Evolutionary conservation across 2,888 invertebrate species (phyloP).

Genomic region (Troides aeacus): DNA sequence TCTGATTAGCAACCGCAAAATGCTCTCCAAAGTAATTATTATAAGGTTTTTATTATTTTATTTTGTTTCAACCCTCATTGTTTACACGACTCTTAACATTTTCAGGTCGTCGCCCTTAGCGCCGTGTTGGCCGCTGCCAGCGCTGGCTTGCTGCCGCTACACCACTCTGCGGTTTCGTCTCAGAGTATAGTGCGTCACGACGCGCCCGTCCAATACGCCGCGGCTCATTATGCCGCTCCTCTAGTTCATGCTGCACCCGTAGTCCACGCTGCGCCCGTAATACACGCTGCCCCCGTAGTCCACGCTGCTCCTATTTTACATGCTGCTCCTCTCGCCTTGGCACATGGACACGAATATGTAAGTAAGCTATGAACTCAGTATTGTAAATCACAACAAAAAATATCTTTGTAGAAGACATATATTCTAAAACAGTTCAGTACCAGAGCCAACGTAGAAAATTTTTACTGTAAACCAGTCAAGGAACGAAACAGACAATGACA

Average conservation of each 20-base stretch:
- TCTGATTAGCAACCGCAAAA: slow-evolving; percentile 75
- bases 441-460: no score
- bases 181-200: slow-evolving; percentile 75
- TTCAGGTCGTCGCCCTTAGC: slow-evolving; percentile 68
- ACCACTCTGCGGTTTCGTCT: slow-evolving; percentile 73
- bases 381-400: slow-evolving; percentile 3
- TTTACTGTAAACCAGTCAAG: no score
- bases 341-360: slow-evolving; percentile 63
- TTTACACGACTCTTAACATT: slow-evolving; percentile 9
- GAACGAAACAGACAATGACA: no score
- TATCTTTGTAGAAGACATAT: not conserved
- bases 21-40: slow-evolving; percentile 75
- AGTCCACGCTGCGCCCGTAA: slow-evolving; percentile 55
- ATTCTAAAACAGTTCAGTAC: not conserved
- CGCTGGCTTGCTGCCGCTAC: slow-evolving; percentile 75
- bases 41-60: not conserved
- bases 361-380: slow-evolving; percentile 36
- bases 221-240: slow-evolving; percentile 51
- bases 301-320: slow-evolving; percentile 54
- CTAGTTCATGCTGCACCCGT: slow-evolving; percentile 51
- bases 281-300: slow-evolving; percentile 59
- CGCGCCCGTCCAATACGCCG: slow-evolving; percentile 61
- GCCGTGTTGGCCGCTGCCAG: slow-evolving; percentile 75
- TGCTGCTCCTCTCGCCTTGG: slow-evolving; percentile 47
- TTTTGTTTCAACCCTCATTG: not conserved